Base-by-base conservation (phyloP, 2,888 invertebrate species). In the Mythimna loreyi region DNA sequence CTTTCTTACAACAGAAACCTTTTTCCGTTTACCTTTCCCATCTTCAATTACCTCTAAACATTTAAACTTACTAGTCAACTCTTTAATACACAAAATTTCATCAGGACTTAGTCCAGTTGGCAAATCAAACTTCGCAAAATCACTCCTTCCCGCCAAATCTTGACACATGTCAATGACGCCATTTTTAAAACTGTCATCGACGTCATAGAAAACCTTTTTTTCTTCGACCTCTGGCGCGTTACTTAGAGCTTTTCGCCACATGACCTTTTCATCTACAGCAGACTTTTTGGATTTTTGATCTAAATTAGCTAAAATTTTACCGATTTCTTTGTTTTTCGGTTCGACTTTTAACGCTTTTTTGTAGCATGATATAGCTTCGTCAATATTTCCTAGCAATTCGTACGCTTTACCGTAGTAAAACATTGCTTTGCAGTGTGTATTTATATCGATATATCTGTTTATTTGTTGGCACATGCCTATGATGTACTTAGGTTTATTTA, bases 271-370 rank as follows among this genome's bases (percentile, higher is more conserved):
- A 3, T 85, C 80, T 2, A 77, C 77, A 0, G 81, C 81, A 0
- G 91, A 88, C 1, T 78, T 82, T 85, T 90, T 90, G 1, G 83
- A 73, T 61, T 87, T 88, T 0, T 65, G 77, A 49, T 96, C 94
- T 30, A 95, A 75, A 8, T 89, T 83, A 0, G 91, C 85, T 16
- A 96, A 63, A 0, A 91, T 85, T 59, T 83, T 81, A 0, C 94
- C 95, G 0, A 96, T 94, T 63, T 95, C 96, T 69, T 87, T 89
- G 61, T 96, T 96, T 62, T 89, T 93, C 0, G 95, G 96, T 60
- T 96, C 95, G 0, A 96, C 67, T 85, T 92, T 93, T 3, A 94
- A 72, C 0, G 96, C 94, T 84, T 91, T 94, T 68, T 91, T 93
- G 45, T 92, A 95, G 49, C 90, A 94, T 2, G 77, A 76, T 0